Evolutionary conservation across 2,888 invertebrate genomes (phyloP), one percentile per base, ranked within the genome.

Genomic region (Drosophila meridionalis): DNA sequence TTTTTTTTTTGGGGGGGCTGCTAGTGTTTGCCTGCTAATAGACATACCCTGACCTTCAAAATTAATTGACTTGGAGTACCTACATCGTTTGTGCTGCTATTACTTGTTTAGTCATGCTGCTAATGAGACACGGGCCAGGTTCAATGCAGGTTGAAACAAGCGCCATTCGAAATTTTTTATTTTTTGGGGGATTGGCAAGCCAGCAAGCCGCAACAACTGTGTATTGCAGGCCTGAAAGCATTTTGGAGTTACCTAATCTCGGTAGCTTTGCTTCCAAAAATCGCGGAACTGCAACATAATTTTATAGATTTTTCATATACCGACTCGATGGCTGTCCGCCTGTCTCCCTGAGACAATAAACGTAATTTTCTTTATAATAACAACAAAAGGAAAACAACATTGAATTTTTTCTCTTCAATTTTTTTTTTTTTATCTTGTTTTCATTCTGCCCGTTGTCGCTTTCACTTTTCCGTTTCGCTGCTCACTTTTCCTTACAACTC

Each of bases 31-130:
- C 65, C 60, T 65, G 59, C 68, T 83, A 73, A 69, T 87, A 81
- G 87, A 73, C 78, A 64, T 69, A 69, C 88, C 73, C 73, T 74
- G 84, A 79, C 88, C 85, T 85, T 85, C 86, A 85, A 90, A 76
- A 71, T 82, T 82, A 85, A 90, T 88, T 85, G 84, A 76, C 74
- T 52, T 85, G 62, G 58, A 56, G 78, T 64, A 73, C 72, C 53
- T 62, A 59, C 65, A 89, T 63, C 65, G 69, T 76, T 80, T 80
- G 83, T 72, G 81, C 66, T 52, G 60, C 69, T 79, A 63, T 76
- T 80, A 79, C 69, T 85, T 83, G 78, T 71, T 73, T 74, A 77
- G 86, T 87, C 83, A 69, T 79, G 75, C 78, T 75, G 66, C 82
- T 80, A 87, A 84, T 86, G 85, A 87, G 84, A 67, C 57, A 66